A percentile compares a stretch with the other conserved stretches of the same genome.
Conservation (phyloP, 2,113 vertebrate species). For the Elephantulus edwardii region DNA sequence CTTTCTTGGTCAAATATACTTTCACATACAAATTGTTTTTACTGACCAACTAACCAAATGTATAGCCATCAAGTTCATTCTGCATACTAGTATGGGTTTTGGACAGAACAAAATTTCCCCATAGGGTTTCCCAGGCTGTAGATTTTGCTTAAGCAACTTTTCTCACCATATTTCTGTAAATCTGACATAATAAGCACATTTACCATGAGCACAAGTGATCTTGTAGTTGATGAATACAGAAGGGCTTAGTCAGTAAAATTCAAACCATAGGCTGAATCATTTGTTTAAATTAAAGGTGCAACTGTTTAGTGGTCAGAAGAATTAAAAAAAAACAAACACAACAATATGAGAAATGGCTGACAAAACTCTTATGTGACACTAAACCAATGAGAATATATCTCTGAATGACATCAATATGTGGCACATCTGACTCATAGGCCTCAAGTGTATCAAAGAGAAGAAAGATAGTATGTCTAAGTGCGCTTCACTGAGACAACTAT, state of each 20-base stretch:
- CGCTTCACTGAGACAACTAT: neutral
- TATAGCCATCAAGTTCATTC: too few relatives aligned
- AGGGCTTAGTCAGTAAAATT: conserved; percentile 1
- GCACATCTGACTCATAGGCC: neutral
- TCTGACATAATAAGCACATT: neutral
- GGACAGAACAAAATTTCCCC: too few relatives aligned
- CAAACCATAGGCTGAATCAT: neutral
- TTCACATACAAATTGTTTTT: neutral
- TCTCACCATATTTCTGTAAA: neutral
- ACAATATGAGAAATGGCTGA: neutral
- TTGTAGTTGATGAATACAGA: neutral
- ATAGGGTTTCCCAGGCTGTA: too few relatives aligned
- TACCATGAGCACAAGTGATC: neutral
- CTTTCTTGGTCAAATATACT: neutral
- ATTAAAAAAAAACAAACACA: too few relatives aligned
- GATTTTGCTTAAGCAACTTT: too few relatives aligned
- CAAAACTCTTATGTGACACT: neutral
- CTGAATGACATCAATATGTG: neutral
- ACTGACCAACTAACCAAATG: too few relatives aligned
- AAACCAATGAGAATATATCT: neutral
- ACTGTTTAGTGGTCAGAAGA: neutral
- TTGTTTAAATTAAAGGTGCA: conserved; percentile 17
- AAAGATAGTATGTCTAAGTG: neutral
- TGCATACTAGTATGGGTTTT: too few relatives aligned
- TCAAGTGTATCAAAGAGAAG: neutral